Evolutionary conservation across 1,140 invertebrate species (phyloP), one percentile per base, ranked within the genome.

Genomic region (Pristionchus pacificus): DNA sequence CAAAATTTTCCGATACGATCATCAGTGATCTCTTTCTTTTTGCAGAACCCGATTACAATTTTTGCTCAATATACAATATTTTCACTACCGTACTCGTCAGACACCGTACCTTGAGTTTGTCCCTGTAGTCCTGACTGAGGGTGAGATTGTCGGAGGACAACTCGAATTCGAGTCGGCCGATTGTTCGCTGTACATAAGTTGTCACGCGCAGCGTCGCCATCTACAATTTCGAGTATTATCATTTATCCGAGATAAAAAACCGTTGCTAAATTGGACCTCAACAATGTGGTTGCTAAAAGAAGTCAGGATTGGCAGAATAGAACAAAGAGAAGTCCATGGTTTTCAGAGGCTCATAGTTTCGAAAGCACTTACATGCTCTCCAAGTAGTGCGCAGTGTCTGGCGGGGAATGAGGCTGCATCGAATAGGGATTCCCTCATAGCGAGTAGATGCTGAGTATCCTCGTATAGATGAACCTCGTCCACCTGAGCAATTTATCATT

Each of bases 41-140:
- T n/a, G n/a, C n/a, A n/a, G n/a, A n/a, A n/a, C n/a, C n/a, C n/a
- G n/a, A n/a, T n/a, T n/a, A n/a, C n/a, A n/a, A n/a, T n/a, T n/a
- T n/a, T n/a, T n/a, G n/a, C n/a, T n/a, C n/a, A n/a, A 28, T 70
- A 32, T 14, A 63, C 60, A 29, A 62, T 55, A 28, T 55, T 55
- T 1, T 62, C 38, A 25, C 30, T 30, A 38, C 62, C 60, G 30
- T 61, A 59, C n/a, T n/a, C n/a, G n/a, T n/a, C n/a, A n/a, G n/a
- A 70, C 14, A 29, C 38, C 31, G 14, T 63, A 72, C 71, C 60
- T 73, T 73, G 6, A 73, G 31, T 6, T 60, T 32, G 57, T 73
- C 68, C 13, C 63, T 32, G 25, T 73, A 73, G 15, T 73, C 71
- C 49, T 73, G 65, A 58, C 71, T 68, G 60, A 73, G 71, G 15